A percentile compares a stretch with the other conserved stretches of the same genome.
Conservation (phyloP, 2,888 invertebrate genomes). For the Caenorhabditis angaria region DNA sequence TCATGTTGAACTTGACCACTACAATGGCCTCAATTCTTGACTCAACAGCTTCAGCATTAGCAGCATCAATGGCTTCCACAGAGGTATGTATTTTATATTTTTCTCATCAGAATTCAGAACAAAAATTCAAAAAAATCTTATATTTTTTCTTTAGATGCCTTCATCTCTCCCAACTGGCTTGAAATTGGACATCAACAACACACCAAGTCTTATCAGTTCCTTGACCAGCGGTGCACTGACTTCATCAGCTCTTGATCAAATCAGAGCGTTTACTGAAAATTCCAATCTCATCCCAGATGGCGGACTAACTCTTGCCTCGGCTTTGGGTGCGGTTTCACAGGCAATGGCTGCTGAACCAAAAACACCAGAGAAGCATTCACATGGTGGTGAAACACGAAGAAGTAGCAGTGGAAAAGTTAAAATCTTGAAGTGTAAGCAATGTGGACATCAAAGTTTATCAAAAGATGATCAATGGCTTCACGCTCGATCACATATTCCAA, state of each 20-base stretch:
- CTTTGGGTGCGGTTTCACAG: slow-evolving; percentile 44
- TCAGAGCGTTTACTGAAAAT: slow-evolving; percentile 78
- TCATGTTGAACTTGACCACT: slow-evolving; percentile 44
- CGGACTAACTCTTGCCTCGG: slow-evolving; percentile 42
- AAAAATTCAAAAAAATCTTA: not conserved
- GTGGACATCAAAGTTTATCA: slow-evolving; percentile 84
- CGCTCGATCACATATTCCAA: slow-evolving; percentile 86
- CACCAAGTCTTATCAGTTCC: slow-evolving; percentile 26
- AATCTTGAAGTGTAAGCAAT: slow-evolving; percentile 90
- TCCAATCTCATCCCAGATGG: slow-evolving; percentile 70
- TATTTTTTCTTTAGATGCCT: slow-evolving; percentile 12
- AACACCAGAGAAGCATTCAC: slow-evolving; percentile 72
- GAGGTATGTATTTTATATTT: not conserved
- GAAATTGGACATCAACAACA: slow-evolving; percentile 24
- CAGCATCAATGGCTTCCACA: slow-evolving; percentile 17
- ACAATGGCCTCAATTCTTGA: slow-evolving; percentile 59
- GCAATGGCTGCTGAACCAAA: slow-evolving; percentile 64
- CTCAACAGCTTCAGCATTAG: slow-evolving; percentile 47
- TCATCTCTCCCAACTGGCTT: slow-evolving; percentile 18
- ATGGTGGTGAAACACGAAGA: slow-evolving; percentile 40
- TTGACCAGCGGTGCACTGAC: slow-evolving; percentile 13
- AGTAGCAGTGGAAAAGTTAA: slow-evolving; percentile 76
- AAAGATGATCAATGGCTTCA: slow-evolving; percentile 92
- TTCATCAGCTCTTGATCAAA: slow-evolving; percentile 64
- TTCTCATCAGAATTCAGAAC: not conserved